Evolutionary conservation across 2,113 vertebrate genomes (phyloP).

Genomic region (Stegastes partitus): DNA sequence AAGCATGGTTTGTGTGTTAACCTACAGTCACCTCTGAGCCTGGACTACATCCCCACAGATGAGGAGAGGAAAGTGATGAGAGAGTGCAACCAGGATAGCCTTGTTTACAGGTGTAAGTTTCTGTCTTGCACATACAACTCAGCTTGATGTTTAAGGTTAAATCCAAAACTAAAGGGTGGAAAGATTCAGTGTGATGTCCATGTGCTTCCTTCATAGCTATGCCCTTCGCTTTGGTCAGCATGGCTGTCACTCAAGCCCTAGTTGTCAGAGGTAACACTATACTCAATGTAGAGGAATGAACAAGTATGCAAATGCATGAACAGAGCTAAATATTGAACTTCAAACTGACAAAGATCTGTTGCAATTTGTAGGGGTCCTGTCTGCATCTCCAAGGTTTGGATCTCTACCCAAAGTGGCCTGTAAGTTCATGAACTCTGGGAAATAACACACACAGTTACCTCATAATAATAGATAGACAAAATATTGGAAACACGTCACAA

Average conservation of each 20-base stretch:
- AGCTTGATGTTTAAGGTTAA: too few species aligned
- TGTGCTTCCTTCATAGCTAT: conserved; percentile 83
- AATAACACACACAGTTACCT: background rate
- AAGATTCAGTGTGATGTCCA: background rate
- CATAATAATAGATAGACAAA: background rate
- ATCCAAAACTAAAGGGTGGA: too few species aligned
- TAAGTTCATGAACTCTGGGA: conserved; percentile 83
- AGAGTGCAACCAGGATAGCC: conserved; percentile 92
- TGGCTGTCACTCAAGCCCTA: conserved; percentile 89
- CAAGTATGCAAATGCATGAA: background rate
- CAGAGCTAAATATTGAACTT: background rate
- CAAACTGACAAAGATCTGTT: conserved; percentile 19
- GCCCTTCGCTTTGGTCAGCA: conserved; percentile 89
- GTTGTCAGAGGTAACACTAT: conserved; percentile 88
- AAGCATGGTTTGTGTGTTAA: background rate
- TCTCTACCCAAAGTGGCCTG: conserved; percentile 90
- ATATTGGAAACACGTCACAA: background rate
- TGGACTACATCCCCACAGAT: conserved; percentile 88
- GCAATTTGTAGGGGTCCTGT: conserved; percentile 84
- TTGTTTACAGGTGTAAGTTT: conserved; percentile 92
- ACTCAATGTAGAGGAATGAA: rapidly evolving
- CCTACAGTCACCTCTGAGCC: conserved; percentile 77
- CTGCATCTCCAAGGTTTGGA: conserved; percentile 88
- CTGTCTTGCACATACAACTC: background rate
- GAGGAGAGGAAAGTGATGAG: conserved; percentile 89